Evolutionary conservation across 1,140 invertebrate species (phyloP).

Genomic region (Habropoda laboriosa): DNA sequence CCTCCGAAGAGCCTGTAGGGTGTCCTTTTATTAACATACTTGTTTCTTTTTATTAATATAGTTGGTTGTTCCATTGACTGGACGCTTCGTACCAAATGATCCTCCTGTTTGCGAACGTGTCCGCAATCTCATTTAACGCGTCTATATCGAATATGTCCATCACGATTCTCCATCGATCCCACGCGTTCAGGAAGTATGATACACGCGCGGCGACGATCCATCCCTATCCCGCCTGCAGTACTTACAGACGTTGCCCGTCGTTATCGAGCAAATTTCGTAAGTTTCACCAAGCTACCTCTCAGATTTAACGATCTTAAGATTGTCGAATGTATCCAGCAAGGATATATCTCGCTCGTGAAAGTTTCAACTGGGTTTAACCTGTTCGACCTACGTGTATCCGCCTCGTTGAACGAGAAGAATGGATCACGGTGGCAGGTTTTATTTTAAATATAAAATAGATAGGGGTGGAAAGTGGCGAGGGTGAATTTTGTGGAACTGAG

Average conservation of each 20-base stretch:
- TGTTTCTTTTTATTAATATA: slow-evolving; percentile 41
- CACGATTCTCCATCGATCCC: slow-evolving; percentile 19
- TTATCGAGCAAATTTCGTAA: slow-evolving; percentile 9
- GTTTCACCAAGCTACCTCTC: background rate
- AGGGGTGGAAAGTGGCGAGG: background rate
- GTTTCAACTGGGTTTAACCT: slow-evolving; percentile 4
- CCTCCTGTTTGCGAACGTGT: background rate
- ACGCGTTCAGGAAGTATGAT: slow-evolving; percentile 13
- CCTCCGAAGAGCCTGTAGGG: background rate
- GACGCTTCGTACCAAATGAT: too few species aligned
- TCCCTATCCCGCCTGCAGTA: background rate
- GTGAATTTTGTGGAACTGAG: too few species aligned
- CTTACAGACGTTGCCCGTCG: too few species aligned
- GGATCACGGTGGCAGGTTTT: background rate
- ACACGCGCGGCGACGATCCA: background rate
- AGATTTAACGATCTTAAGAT: slow-evolving; percentile 31
- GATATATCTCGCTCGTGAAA: slow-evolving; percentile 12
- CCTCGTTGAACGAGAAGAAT: background rate
- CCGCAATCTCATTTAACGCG: background rate
- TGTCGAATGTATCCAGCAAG: background rate
- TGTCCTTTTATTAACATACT: slow-evolving; percentile 39
- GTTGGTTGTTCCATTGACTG: background rate
- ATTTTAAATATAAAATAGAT: slow-evolving; percentile 22
- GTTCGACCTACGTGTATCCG: slow-evolving; percentile 25
- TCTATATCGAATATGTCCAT: slow-evolving; percentile 26